Evolutionary conservation across 2,113 vertebrate genomes (phyloP).

Genomic region (Silurus meridionalis): DNA sequence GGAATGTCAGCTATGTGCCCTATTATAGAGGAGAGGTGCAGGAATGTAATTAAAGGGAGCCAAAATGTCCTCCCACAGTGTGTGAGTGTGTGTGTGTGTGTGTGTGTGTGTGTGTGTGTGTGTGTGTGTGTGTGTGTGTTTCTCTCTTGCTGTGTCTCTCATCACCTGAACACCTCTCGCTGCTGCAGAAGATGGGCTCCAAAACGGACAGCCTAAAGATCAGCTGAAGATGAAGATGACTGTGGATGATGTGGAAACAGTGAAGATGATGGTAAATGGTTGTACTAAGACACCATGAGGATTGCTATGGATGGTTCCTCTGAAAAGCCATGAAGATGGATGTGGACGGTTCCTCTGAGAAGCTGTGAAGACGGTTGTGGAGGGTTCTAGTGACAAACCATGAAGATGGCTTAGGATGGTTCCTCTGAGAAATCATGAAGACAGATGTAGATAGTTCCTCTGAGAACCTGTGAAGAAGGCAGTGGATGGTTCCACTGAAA

Average conservation of each 20-base stretch:
- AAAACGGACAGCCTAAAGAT: not conserved
- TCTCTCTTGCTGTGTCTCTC: not conserved
- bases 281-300: not conserved
- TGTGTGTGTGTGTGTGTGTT: not conserved
- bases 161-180: not conserved
- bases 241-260: not conserved
- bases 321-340: not conserved
- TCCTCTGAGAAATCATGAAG: no score
- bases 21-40: slow-evolving; percentile 70
- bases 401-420: no score
- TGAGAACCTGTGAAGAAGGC: no score
- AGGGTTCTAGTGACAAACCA: no score
- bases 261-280: not conserved
- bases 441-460: no score
- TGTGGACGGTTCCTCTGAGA: not conserved
- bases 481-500: no score
- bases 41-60: slow-evolving; percentile 70
- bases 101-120: slow-evolving; percentile 19
- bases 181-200: not conserved
- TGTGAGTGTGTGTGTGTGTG: slow-evolving; percentile 20
- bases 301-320: not conserved
- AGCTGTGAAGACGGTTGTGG: no score
- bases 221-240: not conserved
- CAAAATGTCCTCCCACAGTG: slow-evolving; percentile 62
- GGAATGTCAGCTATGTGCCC: slow-evolving; percentile 79